These are phyloP conservation scores for Andrena fulva DNA, from an alignment of 2,888 invertebrate species.

Conservation along the genomic window DNA sequence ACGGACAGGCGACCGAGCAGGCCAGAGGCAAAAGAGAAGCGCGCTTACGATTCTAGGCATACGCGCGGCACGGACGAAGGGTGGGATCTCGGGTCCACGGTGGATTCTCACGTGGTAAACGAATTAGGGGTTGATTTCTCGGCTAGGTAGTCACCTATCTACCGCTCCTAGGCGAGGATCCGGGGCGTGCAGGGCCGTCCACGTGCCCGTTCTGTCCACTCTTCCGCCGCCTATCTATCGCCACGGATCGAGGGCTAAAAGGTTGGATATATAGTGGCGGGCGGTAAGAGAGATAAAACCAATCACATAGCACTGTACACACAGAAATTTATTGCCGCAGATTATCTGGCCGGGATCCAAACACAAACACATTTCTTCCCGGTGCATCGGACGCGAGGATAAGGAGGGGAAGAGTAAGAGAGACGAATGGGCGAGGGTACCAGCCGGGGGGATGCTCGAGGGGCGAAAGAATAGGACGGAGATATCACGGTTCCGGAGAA, in stretches of 20 bases:
- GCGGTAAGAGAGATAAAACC: constrained; percentile 80
- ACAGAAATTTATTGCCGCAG: constrained; percentile 83
- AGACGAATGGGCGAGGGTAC: constrained; percentile 14
- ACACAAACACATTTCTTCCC: constrained; percentile 82
- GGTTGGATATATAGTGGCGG: constrained; percentile 61
- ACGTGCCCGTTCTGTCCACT: constrained; percentile 46
- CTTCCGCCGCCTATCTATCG: constrained; percentile 58
- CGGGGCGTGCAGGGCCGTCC: constrained; percentile 52
- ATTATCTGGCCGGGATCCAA: constrained; percentile 84
- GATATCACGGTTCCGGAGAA: constrained; percentile 21
- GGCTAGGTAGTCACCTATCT: constrained; percentile 67
- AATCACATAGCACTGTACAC: constrained; percentile 82
- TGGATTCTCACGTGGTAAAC: constrained; percentile 74
- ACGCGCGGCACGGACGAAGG: constrained; percentile 45
- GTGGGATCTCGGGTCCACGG: constrained; percentile 49
- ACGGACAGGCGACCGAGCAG: neutral
- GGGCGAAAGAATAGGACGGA: constrained; percentile 39
- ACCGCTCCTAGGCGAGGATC: constrained; percentile 38
- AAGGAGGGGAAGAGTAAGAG: constrained; percentile 33
- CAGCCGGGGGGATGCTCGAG: constrained; percentile 16
- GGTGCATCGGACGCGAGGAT: constrained; percentile 53
- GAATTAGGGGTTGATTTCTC: constrained; percentile 79
- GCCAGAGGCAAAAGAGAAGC: constrained; percentile 51
- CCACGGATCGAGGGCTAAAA: constrained; percentile 55
- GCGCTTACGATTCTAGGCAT: constrained; percentile 72